These are phyloP conservation scores for Poeciliopsis gracilis DNA, from an alignment of 2,797 vertebrate genomes.

Conservation along the genomic window DNA sequence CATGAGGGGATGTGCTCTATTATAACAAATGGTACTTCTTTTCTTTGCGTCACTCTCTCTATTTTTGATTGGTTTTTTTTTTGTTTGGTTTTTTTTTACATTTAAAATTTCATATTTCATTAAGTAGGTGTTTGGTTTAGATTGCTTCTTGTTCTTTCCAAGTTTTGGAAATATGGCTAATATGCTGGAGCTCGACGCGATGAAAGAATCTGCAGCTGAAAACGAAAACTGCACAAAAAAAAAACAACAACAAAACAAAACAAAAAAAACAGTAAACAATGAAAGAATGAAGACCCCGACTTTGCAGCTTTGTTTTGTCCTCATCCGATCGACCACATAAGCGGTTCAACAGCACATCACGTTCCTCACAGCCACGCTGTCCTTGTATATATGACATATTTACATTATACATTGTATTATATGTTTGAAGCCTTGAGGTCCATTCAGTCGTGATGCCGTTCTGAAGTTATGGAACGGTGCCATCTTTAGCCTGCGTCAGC, in stretches of 20 bases:
- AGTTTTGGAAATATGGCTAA: background rate
- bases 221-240: background rate
- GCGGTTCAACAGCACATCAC: background rate
- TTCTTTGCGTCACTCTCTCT: background rate
- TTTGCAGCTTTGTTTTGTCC: background rate
- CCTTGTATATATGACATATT: no score
- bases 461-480: background rate
- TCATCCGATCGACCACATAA: background rate
- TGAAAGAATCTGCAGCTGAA: background rate
- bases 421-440: background rate
- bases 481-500: background rate
- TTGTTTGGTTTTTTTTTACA: no score
- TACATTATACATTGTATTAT: no score
- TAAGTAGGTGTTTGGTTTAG: background rate
- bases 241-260: no score
- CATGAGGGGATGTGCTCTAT: background rate
- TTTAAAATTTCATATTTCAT: background rate
- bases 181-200: background rate
- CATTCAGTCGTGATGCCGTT: background rate
- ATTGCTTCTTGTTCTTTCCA: background rate
- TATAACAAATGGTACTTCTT: background rate
- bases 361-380: background rate
- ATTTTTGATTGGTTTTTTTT: background rate
- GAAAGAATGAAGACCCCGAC: no score
- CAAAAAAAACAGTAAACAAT: background rate